phyloP scores from a whole-genome alignment of 2,113 vertebrate genomes.

The Oryzias melastigma region DNA sequence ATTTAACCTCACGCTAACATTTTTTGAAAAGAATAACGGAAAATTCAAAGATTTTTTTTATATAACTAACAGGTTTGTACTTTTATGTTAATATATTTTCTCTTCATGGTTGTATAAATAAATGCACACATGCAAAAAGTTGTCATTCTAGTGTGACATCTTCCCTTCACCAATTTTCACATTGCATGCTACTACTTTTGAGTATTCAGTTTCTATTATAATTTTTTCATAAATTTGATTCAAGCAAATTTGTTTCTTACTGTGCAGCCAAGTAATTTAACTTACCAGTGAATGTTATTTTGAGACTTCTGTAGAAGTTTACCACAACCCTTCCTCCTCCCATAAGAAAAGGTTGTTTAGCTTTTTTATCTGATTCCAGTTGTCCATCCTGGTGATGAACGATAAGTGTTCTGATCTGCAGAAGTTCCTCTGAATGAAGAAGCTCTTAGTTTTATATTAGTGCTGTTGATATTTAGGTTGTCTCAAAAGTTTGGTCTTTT shows the following conservation, averaged over 20 bases:
- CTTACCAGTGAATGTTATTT: conserved; percentile 18
- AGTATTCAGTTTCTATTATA: not conserved
- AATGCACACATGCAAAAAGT: not conserved
- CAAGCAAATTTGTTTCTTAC: conserved; percentile 20
- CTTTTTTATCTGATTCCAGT: conserved; percentile 20
- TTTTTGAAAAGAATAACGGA: too few species aligned
- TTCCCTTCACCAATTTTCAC: not conserved
- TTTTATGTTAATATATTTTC: too few species aligned
- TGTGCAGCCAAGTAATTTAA: conserved; percentile 38
- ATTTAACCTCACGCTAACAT: too few species aligned
- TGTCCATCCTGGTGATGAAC: not conserved
- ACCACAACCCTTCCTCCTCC: not conserved
- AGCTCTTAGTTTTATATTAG: too few species aligned
- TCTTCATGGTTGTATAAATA: not conserved
- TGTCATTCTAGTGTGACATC: not conserved
- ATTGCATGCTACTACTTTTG: not conserved
- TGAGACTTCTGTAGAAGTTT: conserved; percentile 19
- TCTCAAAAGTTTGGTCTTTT: too few species aligned
- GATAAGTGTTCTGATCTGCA: not conserved
- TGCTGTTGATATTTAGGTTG: too few species aligned
- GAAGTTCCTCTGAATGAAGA: too few species aligned
- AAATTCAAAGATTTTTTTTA: too few species aligned
- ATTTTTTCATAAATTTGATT: conserved; percentile 17
- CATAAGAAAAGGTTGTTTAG: conserved; percentile 1
- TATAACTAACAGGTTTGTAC: too few species aligned